Evolutionary conservation across 2,113 vertebrate genomes (phyloP).

Genomic region (Danio rerio): GRCz12tu NC_133188.1:8321501-8322000

Average conservation of each 20-base stretch:
- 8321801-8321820: conserved; percentile 59
- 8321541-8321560: conserved; percentile 30
- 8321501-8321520: conserved; percentile 47
- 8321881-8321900: conserved; percentile 29
- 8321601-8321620: conserved; percentile 31
- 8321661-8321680: conserved; percentile 60
- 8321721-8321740: conserved; percentile 65
- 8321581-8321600: conserved; percentile 42
- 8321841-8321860: conserved; percentile 34
- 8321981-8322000: background rate
- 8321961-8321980: conserved; percentile 15
- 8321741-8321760: conserved; percentile 63
- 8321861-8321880: conserved; percentile 46
- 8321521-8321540: conserved; percentile 36
- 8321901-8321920: background rate
- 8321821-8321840: conserved; percentile 45
- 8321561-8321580: conserved; percentile 52
- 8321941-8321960: background rate
- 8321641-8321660: conserved; percentile 53
- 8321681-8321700: conserved; percentile 62
- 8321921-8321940: conserved; percentile 2
- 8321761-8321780: conserved; percentile 61
- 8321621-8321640: conserved; percentile 51
- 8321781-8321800: conserved; percentile 40
- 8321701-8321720: conserved; percentile 63